Base-by-base conservation (phyloP, 2,113 vertebrate species). In the Toxotes jaculatrix region DNA sequence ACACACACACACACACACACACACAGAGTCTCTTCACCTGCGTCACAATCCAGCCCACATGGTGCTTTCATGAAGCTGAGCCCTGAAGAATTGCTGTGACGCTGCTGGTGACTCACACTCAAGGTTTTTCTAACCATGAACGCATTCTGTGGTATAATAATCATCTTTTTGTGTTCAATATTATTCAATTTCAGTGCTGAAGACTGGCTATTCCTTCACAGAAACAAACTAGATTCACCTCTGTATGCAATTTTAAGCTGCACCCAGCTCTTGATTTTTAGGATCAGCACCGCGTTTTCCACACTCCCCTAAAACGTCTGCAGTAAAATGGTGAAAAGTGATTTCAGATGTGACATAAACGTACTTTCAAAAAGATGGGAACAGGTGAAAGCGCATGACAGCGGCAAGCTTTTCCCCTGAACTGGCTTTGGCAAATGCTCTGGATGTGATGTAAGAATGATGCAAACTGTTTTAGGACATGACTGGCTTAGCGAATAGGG, bases 391-490 rank as follows among this genome's bases (percentile, higher is more conserved):
- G 79, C 74, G 64, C 68, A 86, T 89, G 85, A 74, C 32, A 85
- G 56, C 82, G 23, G 73, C 59, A 80, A 88, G 81, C 71, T 65
- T 87, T 87, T 34, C 19, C 66, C 74, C 81, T 88, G 87, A 65
- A 40, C 83, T 89, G 82, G 80, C 59, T 90, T 67, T 77, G 55
- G 85, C 65, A 47, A 88, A 87, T 61, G 88, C 78, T 80, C 60
- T 87, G 88, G 84, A 91, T 91, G 80, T 91, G 92, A 92, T 91
- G 89, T 72, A 90, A 88, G 82, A 89, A 90, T 88, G 88, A 91
- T 82, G 91, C 83, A 87, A 88, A 56, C 49, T 82, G 84, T 84
- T 89, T 89, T 78, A 88, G 87, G 84, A 84, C 86, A 92, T 89
- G 88, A 88, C 83, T 85, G 86, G 77, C 85, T 91, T 88, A 87